A percentile compares a stretch with the other conserved stretches of the same genome.
These are phyloP conservation scores for Balanococcus diminutus DNA, from an alignment of 2,888 invertebrate species.

Conservation along the genomic window DNA sequence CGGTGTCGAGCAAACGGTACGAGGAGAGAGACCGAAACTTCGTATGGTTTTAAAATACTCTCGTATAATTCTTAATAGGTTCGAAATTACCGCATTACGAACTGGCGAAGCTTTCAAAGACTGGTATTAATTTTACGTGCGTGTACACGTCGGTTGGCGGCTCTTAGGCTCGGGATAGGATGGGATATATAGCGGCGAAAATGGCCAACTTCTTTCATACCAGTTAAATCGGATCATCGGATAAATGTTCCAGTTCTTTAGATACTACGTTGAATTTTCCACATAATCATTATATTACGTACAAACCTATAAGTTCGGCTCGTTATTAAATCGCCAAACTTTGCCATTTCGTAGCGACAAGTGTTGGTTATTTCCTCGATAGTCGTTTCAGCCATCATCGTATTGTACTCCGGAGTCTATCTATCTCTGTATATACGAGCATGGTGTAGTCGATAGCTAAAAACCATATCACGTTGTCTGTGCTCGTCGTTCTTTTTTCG, in stretches of 20 bases:
- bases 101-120: background rate
- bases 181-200: background rate
- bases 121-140: background rate
- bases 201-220: slow-evolving; percentile 2
- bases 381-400: background rate
- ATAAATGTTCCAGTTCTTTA: background rate
- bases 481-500: background rate
- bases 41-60: background rate
- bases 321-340: slow-evolving; percentile 19
- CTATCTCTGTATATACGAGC: background rate
- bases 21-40: background rate
- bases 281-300: background rate
- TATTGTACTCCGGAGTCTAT: background rate
- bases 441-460: background rate
- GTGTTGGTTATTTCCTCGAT: background rate
- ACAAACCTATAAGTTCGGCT: background rate
- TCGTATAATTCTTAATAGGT: slow-evolving; percentile 9
- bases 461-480: background rate
- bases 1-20: background rate
- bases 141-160: background rate
- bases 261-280: slow-evolving; percentile 4
- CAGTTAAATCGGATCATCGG: slow-evolving; percentile 25
- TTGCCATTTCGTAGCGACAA: slow-evolving; percentile 1
- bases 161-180: background rate
- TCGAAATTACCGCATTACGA: background rate